Conservation (phyloP, 2,797 vertebrate genomes). For the Spea hammondii region DNA sequence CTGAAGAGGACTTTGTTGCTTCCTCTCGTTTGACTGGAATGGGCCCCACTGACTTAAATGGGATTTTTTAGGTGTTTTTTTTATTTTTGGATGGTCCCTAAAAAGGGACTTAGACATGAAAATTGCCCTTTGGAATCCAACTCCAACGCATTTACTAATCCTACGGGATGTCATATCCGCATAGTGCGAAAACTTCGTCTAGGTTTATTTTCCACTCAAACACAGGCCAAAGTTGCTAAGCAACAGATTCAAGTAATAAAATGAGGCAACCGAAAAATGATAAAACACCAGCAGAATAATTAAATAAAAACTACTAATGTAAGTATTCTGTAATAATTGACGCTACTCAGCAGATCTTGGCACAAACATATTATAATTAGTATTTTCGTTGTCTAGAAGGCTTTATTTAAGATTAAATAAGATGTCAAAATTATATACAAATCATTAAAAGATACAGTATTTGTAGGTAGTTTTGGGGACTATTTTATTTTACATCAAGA, state of each 20-base stretch:
- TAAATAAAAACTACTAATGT: conserved; percentile 27
- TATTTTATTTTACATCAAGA: too few species aligned
- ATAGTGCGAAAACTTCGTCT: neutral
- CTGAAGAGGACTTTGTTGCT: too few species aligned
- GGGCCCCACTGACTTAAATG: too few species aligned
- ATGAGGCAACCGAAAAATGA: conserved; percentile 5
- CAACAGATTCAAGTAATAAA: conserved; percentile 40
- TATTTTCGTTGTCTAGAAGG: too few species aligned
- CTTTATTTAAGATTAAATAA: too few species aligned
- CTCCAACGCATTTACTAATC: neutral
- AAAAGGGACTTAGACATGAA: too few species aligned
- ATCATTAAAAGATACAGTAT: too few species aligned
- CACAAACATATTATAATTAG: neutral
- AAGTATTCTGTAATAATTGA: neutral
- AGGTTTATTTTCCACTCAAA: conserved; percentile 29
- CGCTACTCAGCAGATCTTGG: neutral
- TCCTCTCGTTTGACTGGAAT: too few species aligned
- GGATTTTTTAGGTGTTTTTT: too few species aligned
- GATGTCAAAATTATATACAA: too few species aligned
- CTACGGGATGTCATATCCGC: neutral
- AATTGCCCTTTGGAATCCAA: neutral
- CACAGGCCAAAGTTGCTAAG: conserved; percentile 43
- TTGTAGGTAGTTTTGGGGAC: too few species aligned
- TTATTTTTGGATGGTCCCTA: too few species aligned
- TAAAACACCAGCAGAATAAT: conserved; percentile 38